Base-by-base conservation (phyloP, 2,113 vertebrate genomes). In the Pedionomus torquatus region DNA sequence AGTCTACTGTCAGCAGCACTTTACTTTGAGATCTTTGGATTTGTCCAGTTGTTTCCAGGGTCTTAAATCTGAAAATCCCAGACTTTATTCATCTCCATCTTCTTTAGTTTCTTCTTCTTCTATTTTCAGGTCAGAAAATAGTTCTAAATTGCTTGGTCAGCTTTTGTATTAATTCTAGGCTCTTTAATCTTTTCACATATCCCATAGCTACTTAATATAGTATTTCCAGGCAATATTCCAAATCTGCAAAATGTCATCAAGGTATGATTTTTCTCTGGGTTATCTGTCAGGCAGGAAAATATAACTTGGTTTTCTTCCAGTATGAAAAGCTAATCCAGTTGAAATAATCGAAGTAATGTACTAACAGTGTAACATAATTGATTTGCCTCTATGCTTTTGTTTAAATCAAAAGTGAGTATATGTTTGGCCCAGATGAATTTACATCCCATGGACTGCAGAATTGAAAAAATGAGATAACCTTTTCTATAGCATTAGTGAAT, bases 21-120 rank as follows among this genome's bases (percentile, higher is more conserved):
- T 96, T 89, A 41, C 90, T 92, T 64, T 21, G 60, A 93, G 52
- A 79, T 80, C 75, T 81, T 64, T 89, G 44, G 17, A 37, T 87
- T 96, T 95, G 31, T 49, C 70, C 24, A 20, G 1, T 82, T 88
- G 11, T 63, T 96, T 74, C 88, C 46, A 78, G 58, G 37, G 44
- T 89, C 61, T 95, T 92, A 71, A 95, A 90, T 93, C 37, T 83
- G 81, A 84, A 89, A 95, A 94, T 66, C n/a, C 61, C 30, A 71
- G 46, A 19, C 37, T 87, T 70, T 71, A 43, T 95, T 93, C 66
- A 68, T 88, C 23, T 83, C 17, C 13, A 17, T n/a, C 49, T 87
- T 86, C 39, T 76, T 95, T 83, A 35, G 10, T 41, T 88, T 49
- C 33, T 76, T 89, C 30, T 49, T 71, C 74, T 51, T 55, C n/a